Evolutionary conservation across 2,888 invertebrate genomes (phyloP), one percentile per base, ranked within the genome.

Genomic region (Dorcus hopei): DNA sequence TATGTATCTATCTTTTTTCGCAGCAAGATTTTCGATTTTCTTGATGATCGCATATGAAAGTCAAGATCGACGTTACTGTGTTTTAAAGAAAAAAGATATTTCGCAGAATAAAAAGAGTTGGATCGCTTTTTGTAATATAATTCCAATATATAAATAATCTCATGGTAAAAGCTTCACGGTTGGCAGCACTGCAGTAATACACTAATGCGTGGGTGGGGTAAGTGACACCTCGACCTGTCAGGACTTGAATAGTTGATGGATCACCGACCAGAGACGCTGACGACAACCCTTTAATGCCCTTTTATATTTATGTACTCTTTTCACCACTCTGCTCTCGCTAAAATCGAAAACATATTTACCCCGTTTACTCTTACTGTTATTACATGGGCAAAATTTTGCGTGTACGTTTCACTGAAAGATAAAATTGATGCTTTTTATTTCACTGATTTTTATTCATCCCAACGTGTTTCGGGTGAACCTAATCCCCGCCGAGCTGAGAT

Each of bases 401-500:
- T 7, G 26, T 33, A 33, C 26, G 26, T 33, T 33, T 1, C 26
- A 33, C 6, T 5, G 5, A 26, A 26, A 26, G 2, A 26, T 0
- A 26, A 26, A 6, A 33, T 33, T 6, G 26, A 33, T 40, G 16
- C 40, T 51, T 52, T 57, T 54, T 57, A 57, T 59, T 62, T 54
- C 52, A 56, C 60, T 60, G 60, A 66, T 68, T 69, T 65, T 65
- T 64, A 68, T 70, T 67, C 68, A 66, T 62, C 63, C 62, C 52
- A 52, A 51, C 58, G 57, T 51, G 60, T 65, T 66, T 61, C 65
- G 56, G 64, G 63, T 63, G 63, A 64, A 61, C 67, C 64, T 74
- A 74, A 76, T 76, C 75, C 75, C 73, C 75, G 71, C 68, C 72
- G 74, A 72, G 75, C 72, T 70, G 69, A 75, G 75, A 77, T 76